These are phyloP conservation scores for Clarias macrocephalus DNA, from an alignment of 2,113 vertebrate species.

Conservation along the genomic window DNA sequence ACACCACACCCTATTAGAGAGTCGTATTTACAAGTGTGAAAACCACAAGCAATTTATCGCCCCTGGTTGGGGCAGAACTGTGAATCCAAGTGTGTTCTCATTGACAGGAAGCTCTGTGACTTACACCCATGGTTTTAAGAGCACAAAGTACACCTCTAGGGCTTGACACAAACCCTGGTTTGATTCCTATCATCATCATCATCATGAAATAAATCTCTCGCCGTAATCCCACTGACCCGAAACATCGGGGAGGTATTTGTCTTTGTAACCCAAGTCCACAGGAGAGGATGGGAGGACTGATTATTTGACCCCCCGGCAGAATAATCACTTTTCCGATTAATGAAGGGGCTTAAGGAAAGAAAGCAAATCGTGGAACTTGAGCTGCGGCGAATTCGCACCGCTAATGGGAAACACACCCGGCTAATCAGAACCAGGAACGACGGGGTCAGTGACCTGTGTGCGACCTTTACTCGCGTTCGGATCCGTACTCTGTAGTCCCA, in stretches of 20 bases:
- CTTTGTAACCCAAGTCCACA: slow-evolving; percentile 37
- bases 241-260: slow-evolving; percentile 25
- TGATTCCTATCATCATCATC: not conserved
- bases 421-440: slow-evolving; percentile 40
- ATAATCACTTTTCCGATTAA: slow-evolving; percentile 45
- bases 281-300: slow-evolving; percentile 8
- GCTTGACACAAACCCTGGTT: not conserved
- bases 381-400: not conserved
- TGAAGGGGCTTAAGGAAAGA: slow-evolving; percentile 27
- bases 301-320: slow-evolving; percentile 29
- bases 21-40: not conserved
- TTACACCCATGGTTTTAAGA: not conserved
- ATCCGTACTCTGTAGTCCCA: not conserved
- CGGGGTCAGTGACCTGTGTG: slow-evolving; percentile 32
- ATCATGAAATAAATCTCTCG: not conserved
- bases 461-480: not conserved
- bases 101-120: not conserved
- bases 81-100: not conserved
- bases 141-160: not conserved
- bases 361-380: slow-evolving; percentile 31
- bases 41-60: not conserved
- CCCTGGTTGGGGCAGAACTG: not conserved
- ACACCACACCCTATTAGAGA: not conserved
- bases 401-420: slow-evolving; percentile 36
- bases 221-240: not conserved